Evolutionary conservation across 2,888 invertebrate species (phyloP).

Genomic region (Chloroclysta siterata): DNA sequence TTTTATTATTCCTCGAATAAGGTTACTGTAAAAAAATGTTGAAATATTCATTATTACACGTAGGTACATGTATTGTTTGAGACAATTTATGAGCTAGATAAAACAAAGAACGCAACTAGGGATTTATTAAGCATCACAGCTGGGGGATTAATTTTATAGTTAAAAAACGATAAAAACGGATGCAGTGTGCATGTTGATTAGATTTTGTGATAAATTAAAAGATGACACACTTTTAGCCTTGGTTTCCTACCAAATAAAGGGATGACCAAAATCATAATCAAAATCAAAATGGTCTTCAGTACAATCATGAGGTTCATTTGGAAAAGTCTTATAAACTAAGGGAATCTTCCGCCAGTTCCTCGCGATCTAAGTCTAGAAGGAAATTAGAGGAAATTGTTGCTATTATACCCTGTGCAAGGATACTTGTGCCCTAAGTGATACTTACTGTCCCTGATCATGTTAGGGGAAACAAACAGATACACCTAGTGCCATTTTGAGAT

Average conservation of each 20-base stretch:
- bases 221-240: slow-evolving; percentile 32
- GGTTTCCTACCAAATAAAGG: background rate
- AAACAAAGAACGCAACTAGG: slow-evolving; percentile 51
- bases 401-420: too few relatives aligned
- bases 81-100: slow-evolving; percentile 61
- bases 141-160: slow-evolving; percentile 66
- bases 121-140: slow-evolving; percentile 65
- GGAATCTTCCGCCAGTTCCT: too few relatives aligned
- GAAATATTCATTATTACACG: slow-evolving; percentile 74
- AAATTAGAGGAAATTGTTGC: too few relatives aligned
- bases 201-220: slow-evolving; percentile 64
- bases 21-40: slow-evolving; percentile 52
- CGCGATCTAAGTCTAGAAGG: too few relatives aligned
- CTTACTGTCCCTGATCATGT: too few relatives aligned
- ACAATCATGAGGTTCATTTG: too few relatives aligned
- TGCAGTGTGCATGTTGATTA: slow-evolving; percentile 57
- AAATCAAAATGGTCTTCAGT: too few relatives aligned
- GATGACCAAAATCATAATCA: too few relatives aligned
- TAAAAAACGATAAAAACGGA: slow-evolving; percentile 64
- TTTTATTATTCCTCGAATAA: slow-evolving; percentile 35
- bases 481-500: too few relatives aligned
- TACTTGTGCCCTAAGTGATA: too few relatives aligned
- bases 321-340: too few relatives aligned
- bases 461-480: too few relatives aligned
- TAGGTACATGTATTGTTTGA: slow-evolving; percentile 64